Base-by-base conservation (phyloP, 2,888 invertebrate species). In the Drosophila helvetica region DNA sequence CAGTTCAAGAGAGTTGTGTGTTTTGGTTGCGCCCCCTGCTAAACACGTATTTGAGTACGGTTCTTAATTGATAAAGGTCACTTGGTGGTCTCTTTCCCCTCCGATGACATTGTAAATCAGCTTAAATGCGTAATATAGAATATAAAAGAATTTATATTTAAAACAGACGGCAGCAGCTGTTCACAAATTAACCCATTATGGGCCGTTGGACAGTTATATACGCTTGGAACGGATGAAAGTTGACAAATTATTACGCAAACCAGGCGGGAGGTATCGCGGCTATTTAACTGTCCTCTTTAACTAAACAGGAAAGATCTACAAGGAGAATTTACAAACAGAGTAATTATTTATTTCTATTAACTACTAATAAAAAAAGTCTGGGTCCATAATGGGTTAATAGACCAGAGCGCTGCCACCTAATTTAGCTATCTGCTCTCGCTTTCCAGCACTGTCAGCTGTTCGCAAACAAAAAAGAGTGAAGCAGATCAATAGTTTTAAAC, bases 1-100 rank as follows among this genome's bases (percentile, higher is more conserved):
- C 78, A 78, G 81, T 83, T 86, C 77, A 87, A 74, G 52, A 12
- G 58, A 65, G 58, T 65, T 66, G 50, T 74, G 60, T 50, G 53
- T 55, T 58, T 53, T 51, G 19, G 38, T 62, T 62, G 51, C 57
- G 27, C 17, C 3, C 25, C 48, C 19, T 15, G 48, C n/a, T n/a
- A 38, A n/a, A n/a, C 2, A 38, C 38, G 38, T n/a, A 38, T 15
- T 38, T 38, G 2, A n/a, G 7, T 38, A 38, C 38, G 38, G 38
- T n/a, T 38, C 7, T 7, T 7, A 38, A 38, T 38, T 38, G 15
- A n/a, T 7, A n/a, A 38, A 38, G 38, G n/a, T 38, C 38, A 38
- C 6, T 38, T 15, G 38, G 38, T 27, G 8, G 27, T 27, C 27
- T 8, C 15, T 38, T 15, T 2, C 38, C 38, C 38, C 15, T 38